phyloP scores from a whole-genome alignment of 2,113 vertebrate genomes.

The Chaenocephalus aceratus region DNA sequence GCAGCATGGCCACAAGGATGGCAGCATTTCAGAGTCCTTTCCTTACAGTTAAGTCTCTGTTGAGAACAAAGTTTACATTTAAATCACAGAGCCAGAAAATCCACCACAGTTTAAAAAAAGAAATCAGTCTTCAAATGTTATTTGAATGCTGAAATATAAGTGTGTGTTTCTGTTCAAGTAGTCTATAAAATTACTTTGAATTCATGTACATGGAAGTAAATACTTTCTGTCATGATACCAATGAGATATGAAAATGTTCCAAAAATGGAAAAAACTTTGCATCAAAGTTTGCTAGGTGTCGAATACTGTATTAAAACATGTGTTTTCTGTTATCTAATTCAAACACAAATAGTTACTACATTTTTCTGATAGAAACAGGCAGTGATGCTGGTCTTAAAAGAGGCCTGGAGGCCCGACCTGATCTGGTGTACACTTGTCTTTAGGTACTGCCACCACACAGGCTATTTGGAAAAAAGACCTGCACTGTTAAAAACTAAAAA shows the following conservation, averaged over 20 bases:
- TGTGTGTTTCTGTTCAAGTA: neutral
- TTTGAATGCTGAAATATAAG: neutral
- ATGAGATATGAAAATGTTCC: conserved; percentile 3
- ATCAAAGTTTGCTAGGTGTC: neutral
- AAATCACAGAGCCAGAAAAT: conserved; percentile 23
- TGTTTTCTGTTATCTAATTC: neutral
- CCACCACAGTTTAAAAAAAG: neutral
- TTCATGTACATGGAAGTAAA: conserved; percentile 1
- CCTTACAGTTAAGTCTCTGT: conserved; percentile 54
- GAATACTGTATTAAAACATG: neutral
- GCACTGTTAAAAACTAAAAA: conserved; percentile 4
- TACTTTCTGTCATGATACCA: neutral
- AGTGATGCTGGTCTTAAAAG: conserved; percentile 4
- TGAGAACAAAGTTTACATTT: conserved; percentile 49
- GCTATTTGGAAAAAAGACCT: neutral
- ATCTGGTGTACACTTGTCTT: conserved; percentile 8
- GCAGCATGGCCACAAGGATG: conserved; percentile 80
- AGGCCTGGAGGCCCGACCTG: conserved; percentile 53
- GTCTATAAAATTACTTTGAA: neutral
- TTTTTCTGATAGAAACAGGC: conserved; percentile 7
- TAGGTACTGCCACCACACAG: neutral
- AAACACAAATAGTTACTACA: neutral
- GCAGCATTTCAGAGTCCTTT: conserved; percentile 63
- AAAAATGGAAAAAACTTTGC: neutral
- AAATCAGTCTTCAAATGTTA: neutral